Evolutionary conservation across 2,888 invertebrate species (phyloP).

Genomic region (Cerastis leucographa): DNA sequence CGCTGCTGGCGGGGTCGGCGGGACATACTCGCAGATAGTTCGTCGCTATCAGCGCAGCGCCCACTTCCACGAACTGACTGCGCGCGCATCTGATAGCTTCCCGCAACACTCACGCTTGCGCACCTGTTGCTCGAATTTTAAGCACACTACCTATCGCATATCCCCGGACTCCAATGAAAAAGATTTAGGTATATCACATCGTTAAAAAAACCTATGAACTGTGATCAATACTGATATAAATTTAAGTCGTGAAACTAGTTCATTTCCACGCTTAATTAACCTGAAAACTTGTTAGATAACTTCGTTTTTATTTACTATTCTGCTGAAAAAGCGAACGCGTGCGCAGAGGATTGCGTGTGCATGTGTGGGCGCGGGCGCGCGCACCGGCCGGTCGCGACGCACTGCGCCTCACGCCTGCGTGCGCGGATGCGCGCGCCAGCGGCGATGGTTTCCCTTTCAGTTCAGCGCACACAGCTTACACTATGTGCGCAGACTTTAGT

Average conservation of each 20-base stretch:
- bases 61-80: constrained; percentile 5
- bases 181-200: neutral
- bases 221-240: neutral
- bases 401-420: constrained; percentile 28
- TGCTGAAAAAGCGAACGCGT: neutral
- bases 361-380: constrained; percentile 21
- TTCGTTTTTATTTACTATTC: neutral
- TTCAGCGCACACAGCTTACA: neutral
- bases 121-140: constrained; percentile 11
- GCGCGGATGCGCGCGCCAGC: too few species aligned
- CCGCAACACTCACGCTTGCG: constrained; percentile 6
- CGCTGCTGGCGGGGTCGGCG: neutral
- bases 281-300: neutral
- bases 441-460: constrained; percentile 10
- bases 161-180: neutral
- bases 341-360: neutral
- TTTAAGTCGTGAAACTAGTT: neutral
- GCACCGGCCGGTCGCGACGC: constrained; percentile 41
- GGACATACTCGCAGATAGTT: neutral
- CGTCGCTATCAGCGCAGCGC: neutral
- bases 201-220: neutral
- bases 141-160: neutral
- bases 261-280: neutral
- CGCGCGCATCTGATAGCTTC: neutral
- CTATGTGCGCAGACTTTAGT: neutral